A percentile compares a stretch with the other conserved stretches of the same genome.
Evolutionary conservation across 2,888 invertebrate genomes (phyloP).

Genomic region (Lottia scabra): DNA sequence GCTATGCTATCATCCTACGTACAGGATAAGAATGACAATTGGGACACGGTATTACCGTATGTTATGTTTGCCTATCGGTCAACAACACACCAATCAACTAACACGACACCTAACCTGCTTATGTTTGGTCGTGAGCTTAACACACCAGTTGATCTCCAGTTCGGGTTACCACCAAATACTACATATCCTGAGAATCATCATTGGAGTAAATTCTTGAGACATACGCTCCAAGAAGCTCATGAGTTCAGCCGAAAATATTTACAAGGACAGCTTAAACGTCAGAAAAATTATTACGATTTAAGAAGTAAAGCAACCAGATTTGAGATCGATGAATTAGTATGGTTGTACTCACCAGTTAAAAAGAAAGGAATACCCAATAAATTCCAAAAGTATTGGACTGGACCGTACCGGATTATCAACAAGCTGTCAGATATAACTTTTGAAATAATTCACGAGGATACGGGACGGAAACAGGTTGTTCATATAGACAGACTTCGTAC

Average conservation of each 20-base stretch:
- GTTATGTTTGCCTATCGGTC: constrained; percentile 29
- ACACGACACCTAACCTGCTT: constrained; percentile 20
- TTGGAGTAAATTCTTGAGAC: background rate
- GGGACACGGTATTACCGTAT: constrained; percentile 26
- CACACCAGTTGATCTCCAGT: constrained; percentile 25
- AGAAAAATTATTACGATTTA: constrained; percentile 7
- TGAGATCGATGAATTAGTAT: constrained; percentile 1
- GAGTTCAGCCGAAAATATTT: background rate
- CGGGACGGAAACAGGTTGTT: background rate
- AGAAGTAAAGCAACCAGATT: background rate
- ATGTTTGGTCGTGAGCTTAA: constrained; percentile 15
- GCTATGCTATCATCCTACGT: constrained; percentile 23
- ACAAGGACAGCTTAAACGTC: background rate
- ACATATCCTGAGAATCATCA: too few relatives aligned
- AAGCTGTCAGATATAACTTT: background rate
- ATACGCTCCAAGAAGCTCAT: background rate
- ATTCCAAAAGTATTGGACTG: constrained; percentile 1
- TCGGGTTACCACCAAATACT: constrained; percentile 10
- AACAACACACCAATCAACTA: constrained; percentile 24
- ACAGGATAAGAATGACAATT: constrained; percentile 24
- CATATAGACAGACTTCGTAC: background rate
- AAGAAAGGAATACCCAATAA: background rate
- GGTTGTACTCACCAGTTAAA: background rate
- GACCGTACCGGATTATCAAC: background rate
- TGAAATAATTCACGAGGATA: constrained; percentile 2